Evolutionary conservation across 1,140 invertebrate species (phyloP).

Genomic region (Portunus trituberculatus): DNA sequence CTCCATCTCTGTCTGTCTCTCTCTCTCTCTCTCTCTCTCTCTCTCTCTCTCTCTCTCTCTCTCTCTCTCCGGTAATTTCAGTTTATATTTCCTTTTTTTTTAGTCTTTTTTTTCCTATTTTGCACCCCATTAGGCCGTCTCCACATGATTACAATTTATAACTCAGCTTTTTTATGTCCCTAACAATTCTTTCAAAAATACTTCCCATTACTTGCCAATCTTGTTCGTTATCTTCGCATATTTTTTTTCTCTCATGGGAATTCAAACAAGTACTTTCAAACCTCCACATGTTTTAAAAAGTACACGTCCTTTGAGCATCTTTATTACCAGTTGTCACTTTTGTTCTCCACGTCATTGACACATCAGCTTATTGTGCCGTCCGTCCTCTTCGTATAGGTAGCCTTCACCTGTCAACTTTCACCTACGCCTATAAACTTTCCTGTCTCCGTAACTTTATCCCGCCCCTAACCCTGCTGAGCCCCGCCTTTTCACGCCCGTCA

Average conservation of each 20-base stretch:
- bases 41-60: background rate
- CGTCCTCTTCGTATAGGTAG: background rate
- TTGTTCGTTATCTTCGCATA: background rate
- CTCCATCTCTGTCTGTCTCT: background rate
- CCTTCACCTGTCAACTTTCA: background rate
- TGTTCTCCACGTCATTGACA: background rate
- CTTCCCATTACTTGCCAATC: no score
- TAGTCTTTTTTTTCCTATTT: no score
- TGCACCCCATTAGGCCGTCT: no score
- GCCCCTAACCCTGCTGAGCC: background rate
- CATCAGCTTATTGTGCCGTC: background rate
- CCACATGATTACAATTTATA: no score
- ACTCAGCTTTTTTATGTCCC: no score
- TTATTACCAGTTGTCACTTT: background rate
- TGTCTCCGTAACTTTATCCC: background rate
- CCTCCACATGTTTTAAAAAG: no score
- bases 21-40: conserved; percentile 3
- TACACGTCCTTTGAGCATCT: no score
- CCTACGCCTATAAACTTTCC: background rate
- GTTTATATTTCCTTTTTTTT: background rate
- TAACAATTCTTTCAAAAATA: no score
- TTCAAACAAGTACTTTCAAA: background rate
- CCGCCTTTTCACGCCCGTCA: background rate
- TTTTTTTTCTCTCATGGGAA: background rate
- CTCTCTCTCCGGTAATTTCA: background rate